Evolutionary conservation across 2,797 vertebrate species (phyloP).

Genomic region (Hydrocynus forskahlii): DNA sequence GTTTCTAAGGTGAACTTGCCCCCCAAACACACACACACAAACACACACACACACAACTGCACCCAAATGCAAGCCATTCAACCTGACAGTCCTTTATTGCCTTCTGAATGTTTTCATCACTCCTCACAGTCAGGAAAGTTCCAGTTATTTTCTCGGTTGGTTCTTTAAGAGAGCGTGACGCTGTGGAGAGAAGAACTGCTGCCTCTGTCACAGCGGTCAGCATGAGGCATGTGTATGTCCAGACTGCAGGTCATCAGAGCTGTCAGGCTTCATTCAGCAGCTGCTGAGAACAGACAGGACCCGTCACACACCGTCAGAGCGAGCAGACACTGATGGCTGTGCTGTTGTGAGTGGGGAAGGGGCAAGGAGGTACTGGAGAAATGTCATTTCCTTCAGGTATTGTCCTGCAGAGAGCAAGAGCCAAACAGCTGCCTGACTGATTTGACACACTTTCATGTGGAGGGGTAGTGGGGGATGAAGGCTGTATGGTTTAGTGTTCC

Average conservation of each 20-base stretch:
- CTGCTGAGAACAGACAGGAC: neutral
- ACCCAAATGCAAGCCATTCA: neutral
- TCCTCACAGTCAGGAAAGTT: neutral
- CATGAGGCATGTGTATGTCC: neutral
- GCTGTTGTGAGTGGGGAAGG: neutral
- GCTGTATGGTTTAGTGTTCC: no score
- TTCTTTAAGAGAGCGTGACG: neutral
- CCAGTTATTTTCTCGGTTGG: neutral
- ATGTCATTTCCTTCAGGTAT: neutral
- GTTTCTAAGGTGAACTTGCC: no score
- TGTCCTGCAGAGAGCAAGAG: neutral
- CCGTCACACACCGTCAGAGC: neutral
- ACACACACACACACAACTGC: neutral
- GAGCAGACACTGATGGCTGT: neutral
- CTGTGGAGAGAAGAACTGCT: neutral
- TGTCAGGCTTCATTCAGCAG: neutral
- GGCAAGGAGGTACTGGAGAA: neutral
- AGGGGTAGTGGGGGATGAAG: no score
- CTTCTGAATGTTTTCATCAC: neutral
- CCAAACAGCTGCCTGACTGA: neutral
- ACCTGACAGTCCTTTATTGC: neutral
- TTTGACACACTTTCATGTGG: neutral
- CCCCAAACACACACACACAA: slow-evolving; percentile 7
- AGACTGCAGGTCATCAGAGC: neutral
- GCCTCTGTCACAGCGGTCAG: neutral